phyloP scores from a whole-genome alignment of 2,113 vertebrate species.

The Drymodes brunneopygia region DNA sequence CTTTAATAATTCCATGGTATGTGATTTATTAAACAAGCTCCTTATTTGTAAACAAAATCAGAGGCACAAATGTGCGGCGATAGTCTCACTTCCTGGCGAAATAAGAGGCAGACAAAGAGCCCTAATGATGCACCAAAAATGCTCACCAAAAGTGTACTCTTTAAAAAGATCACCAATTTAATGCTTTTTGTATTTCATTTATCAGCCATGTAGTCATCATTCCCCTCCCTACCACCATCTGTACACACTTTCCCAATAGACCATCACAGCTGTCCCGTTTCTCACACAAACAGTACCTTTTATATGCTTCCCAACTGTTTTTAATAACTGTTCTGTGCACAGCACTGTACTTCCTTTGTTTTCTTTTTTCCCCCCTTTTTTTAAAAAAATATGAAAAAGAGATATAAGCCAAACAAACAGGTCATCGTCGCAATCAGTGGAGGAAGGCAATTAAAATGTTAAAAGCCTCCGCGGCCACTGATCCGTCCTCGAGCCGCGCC shows the following conservation, averaged over 20 bases:
- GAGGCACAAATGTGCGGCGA: slow-evolving; percentile 32
- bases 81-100: slow-evolving; percentile 49
- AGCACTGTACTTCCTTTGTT: slow-evolving; percentile 66
- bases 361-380: neutral
- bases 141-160: slow-evolving; percentile 49
- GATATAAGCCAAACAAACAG: slow-evolving; percentile 58
- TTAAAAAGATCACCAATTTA: slow-evolving; percentile 63
- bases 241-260: slow-evolving; percentile 80
- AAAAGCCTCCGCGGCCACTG: neutral
- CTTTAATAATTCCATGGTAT: slow-evolving; percentile 61
- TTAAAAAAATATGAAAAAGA: slow-evolving; percentile 40
- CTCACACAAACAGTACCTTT: slow-evolving; percentile 74
- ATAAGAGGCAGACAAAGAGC: slow-evolving; percentile 46
- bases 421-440: neutral
- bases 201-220: slow-evolving; percentile 65
- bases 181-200: slow-evolving; percentile 65
- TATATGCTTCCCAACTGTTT: slow-evolving; percentile 73
- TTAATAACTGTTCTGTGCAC: slow-evolving; percentile 66
- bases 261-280: slow-evolving; percentile 77
- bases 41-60: slow-evolving; percentile 67
- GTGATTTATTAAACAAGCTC: slow-evolving; percentile 57
- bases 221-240: slow-evolving; percentile 73
- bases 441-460: slow-evolving; percentile 42
- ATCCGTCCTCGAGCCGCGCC: neutral
- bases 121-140: slow-evolving; percentile 44